Percentiles rank a stretch among this genome's conserved stretches.
Evolutionary conservation across 2,888 invertebrate genomes (phyloP).

Genomic region (Parnassius orleans): DNA sequence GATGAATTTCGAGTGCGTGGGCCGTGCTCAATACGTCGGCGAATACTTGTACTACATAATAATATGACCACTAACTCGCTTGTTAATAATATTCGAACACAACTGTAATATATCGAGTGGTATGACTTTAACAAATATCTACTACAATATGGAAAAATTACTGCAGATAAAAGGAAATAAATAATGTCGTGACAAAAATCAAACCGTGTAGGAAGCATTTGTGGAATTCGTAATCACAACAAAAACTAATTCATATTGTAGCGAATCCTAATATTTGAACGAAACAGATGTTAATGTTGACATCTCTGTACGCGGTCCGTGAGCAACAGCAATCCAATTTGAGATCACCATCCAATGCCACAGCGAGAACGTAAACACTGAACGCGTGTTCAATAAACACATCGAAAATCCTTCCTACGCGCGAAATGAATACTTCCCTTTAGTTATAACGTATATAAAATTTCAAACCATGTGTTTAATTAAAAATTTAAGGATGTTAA

Average conservation of each 20-base stretch:
- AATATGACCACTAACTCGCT: slow-evolving; percentile 55
- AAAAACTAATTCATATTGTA: slow-evolving; percentile 12
- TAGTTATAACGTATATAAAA: neutral
- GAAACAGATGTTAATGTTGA: slow-evolving; percentile 49
- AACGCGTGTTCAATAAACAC: slow-evolving; percentile 62
- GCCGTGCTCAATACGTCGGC: slow-evolving; percentile 51
- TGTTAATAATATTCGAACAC: slow-evolving; percentile 52
- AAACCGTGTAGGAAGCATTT: slow-evolving; percentile 8
- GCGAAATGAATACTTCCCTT: neutral
- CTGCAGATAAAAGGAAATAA: neutral
- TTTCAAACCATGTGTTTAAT: neutral
- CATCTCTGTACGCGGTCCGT: slow-evolving; percentile 50
- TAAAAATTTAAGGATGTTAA: slow-evolving; percentile 8
- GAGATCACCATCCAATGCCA: slow-evolving; percentile 69
- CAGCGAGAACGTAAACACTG: slow-evolving; percentile 70
- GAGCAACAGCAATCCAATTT: slow-evolving; percentile 65
- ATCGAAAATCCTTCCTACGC: slow-evolving; percentile 34
- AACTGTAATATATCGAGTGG: slow-evolving; percentile 30
- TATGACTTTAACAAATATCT: slow-evolving; percentile 1
- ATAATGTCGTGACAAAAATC: neutral
- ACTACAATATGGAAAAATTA: neutral
- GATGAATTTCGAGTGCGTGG: slow-evolving; percentile 66
- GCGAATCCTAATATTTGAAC: slow-evolving; percentile 26
- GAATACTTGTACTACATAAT: slow-evolving; percentile 57
- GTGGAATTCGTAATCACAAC: slow-evolving; percentile 21